These are phyloP conservation scores for Corvus hawaiiensis DNA, from an alignment of 2,113 vertebrate genomes.

Conservation along the genomic window DNA sequence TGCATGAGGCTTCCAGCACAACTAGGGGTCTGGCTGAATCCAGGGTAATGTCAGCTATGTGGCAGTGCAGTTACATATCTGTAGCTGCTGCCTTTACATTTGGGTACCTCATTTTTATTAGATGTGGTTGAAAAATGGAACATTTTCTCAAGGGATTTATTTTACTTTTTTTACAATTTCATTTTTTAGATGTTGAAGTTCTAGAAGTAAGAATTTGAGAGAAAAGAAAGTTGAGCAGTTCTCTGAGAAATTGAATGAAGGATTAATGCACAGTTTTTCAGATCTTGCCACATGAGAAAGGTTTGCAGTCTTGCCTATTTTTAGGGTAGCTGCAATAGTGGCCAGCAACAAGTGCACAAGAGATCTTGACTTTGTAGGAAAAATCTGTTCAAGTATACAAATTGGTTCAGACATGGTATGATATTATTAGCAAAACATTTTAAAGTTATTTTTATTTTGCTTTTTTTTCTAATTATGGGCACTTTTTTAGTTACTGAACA, in stretches of 20 bases:
- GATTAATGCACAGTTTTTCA: neutral
- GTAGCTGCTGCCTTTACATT: neutral
- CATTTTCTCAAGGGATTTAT: neutral
- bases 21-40: neutral
- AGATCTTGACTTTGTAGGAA: neutral
- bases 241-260: neutral
- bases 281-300: neutral
- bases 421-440: neutral
- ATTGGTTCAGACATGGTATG: neutral
- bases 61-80: neutral
- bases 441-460: neutral
- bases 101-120: neutral
- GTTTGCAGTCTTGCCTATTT: neutral
- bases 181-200: neutral
- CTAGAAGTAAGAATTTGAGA: neutral
- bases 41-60: neutral
- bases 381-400: neutral
- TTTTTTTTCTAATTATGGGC: neutral
- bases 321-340: neutral
- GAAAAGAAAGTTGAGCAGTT: neutral
- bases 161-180: neutral
- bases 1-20: neutral
- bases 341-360: neutral
- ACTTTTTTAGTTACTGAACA: neutral
- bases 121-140: neutral